These are phyloP conservation scores for Metellina segmentata DNA, from an alignment of 2,888 invertebrate genomes.

Conservation along the genomic window DNA sequence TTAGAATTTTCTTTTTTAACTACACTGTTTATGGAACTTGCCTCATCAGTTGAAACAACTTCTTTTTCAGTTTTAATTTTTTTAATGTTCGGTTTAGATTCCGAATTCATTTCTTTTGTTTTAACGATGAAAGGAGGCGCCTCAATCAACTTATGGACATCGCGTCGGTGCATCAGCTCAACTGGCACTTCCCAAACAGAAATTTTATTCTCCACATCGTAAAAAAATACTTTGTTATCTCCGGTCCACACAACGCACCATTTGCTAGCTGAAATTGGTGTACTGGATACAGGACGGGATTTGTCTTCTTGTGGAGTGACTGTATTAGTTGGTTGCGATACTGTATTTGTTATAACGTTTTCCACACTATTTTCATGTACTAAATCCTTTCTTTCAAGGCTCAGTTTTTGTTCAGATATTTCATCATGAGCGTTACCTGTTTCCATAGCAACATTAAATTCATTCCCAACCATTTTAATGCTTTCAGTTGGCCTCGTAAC, in stretches of 20 bases:
- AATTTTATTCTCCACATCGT: conserved; percentile 96
- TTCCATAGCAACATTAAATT: not conserved
- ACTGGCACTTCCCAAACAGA: conserved; percentile 99
- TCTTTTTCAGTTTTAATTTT: conserved; percentile 25
- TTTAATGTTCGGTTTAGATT: conserved; percentile 78
- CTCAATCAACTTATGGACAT: conserved; percentile 95
- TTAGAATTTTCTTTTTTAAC: not conserved
- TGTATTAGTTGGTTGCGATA: conserved; percentile 81
- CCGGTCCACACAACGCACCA: conserved; percentile 99
- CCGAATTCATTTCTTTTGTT: conserved; percentile 78
- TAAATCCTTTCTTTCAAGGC: not conserved
- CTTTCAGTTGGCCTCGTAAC: not conserved
- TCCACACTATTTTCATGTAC: not conserved
- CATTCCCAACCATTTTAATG: not conserved
- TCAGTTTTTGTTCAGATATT: not conserved
- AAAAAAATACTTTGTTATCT: conserved; percentile 98
- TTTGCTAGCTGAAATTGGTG: conserved; percentile 94
- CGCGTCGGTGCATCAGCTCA: conserved; percentile 89
- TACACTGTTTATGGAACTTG: too few species aligned
- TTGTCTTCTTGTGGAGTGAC: conserved; percentile 84
- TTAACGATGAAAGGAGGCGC: conserved; percentile 85
- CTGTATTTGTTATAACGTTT: not conserved
- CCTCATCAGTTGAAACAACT: not conserved
- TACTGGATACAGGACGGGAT: conserved; percentile 93
- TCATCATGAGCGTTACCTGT: not conserved